phyloP scores from a whole-genome alignment of 2,888 invertebrate genomes.

The Polydrusus pterygomalis region DNA sequence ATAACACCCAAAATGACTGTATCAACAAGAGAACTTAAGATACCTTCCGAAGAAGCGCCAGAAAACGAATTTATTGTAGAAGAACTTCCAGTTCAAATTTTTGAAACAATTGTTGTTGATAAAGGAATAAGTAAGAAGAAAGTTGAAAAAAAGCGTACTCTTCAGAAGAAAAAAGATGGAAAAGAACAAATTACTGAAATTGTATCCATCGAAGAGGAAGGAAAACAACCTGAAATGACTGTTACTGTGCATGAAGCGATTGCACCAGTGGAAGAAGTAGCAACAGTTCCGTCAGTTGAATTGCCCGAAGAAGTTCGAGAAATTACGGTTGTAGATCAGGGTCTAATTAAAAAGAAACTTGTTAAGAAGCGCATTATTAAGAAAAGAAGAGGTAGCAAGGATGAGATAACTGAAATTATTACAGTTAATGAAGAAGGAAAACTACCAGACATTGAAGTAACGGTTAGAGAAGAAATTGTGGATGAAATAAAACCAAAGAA shows the following conservation, averaged over 20 bases:
- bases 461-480: constrained; percentile 66
- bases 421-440: constrained; percentile 65
- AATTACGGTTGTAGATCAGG: constrained; percentile 66
- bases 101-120: constrained; percentile 58
- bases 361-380: constrained; percentile 62
- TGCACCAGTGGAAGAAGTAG: constrained; percentile 32
- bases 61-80: constrained; percentile 31
- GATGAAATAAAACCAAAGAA: constrained; percentile 51
- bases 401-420: constrained; percentile 67
- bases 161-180: constrained; percentile 69
- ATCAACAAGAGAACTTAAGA: constrained; percentile 60
- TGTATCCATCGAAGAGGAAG: constrained; percentile 66
- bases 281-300: constrained; percentile 42
- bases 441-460: constrained; percentile 62
- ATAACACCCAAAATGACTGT: constrained; percentile 56
- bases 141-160: constrained; percentile 68
- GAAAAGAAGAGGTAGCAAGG: constrained; percentile 62
- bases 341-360: constrained; percentile 62
- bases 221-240: constrained; percentile 67
- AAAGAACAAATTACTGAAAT: constrained; percentile 67
- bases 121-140: constrained; percentile 59
- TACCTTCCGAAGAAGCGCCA: constrained; percentile 61
- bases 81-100: constrained; percentile 57
- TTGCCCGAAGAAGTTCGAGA: constrained; percentile 61
- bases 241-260: constrained; percentile 54